Evolutionary conservation across 2,888 invertebrate species (phyloP), one percentile per base, ranked within the genome.

Genomic region (Pandemis heparana): DNA sequence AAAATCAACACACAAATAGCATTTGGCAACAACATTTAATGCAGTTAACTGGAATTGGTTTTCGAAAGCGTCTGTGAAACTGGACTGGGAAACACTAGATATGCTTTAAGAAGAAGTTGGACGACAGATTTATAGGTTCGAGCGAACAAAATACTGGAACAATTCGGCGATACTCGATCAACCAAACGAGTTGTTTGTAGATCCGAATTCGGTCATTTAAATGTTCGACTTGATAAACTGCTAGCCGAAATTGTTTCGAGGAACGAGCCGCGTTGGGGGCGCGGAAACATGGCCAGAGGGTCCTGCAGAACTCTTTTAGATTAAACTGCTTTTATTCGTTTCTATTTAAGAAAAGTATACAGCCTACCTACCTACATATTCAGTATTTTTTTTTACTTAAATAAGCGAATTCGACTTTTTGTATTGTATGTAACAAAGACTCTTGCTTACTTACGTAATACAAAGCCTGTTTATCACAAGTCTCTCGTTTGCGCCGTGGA

Each of bases 1-100:
- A 75, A 77, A 75, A 79, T 75, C 76, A 80, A 84, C 84, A 84
- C 81, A 83, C 82, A 84, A 87, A 87, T 85, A 85, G 85, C 87
- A 89, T 89, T 93, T 92, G 92, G 92, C 92, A 92, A 90, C 90
- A 88, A 89, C 87, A 88, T 89, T 89, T 87, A 89, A 89, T 84
- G 86, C 89, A 88, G 89, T 89, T 87, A 87, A 91, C 87, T 88
- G 88, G 90, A 91, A 93, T 92, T 92, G 92, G 89, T 92, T 92
- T 92, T 89, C 87, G 84, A 88, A 87, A 85, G 86, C 87, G 87
- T 85, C 87, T 87, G 85, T 79, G 81, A 82, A 81, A 85, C 83
- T 85, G 83, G 84, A 83, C 84, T 80, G 81, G 83, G 87, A 87
- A 90, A 92, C 91, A 92, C 89, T 89, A 85, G 89, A 89, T 86